Base-by-base conservation (phyloP, 2,797 vertebrate species). In the Myotis vivesi region DNA sequence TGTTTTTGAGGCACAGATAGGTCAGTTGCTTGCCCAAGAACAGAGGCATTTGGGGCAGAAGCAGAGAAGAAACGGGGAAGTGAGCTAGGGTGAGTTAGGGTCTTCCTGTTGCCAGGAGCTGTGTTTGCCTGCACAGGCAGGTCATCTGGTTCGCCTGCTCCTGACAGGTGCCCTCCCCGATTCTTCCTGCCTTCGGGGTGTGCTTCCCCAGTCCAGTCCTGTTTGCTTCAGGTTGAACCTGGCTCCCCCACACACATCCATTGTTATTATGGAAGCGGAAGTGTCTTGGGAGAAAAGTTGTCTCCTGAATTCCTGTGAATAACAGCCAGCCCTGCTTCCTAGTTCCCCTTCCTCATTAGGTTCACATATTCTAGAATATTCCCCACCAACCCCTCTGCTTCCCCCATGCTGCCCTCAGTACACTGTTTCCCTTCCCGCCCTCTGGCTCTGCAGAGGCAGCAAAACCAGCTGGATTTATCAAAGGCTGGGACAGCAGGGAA, bases 51-150 rank as follows among this genome's bases (percentile, higher is more conserved):
- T 89, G 30, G 30, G 44, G 51, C 51, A 55, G 55, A 82, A 69
- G 77, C 44, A 80, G 66, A 83, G 88, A 72, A 79, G 12, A 91
- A 79, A 66, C 46, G 19, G 20, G 44, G 19, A 68, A 36, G 23
- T 46, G 9, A 86, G 44, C 12, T 71, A 36, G 41, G 12, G 19
- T 23, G 28, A 66, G 36, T 22, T 13, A 64, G 75, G 36, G n/a
- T 72, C 51, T 69, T 89, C 59, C 59, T 38, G 2, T 44, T 68
- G 51, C 33, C 33, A 49, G 55, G 46, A 41, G 33, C 33, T 30
- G 11, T 20, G 4, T 22, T 12, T 84, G 36, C 72, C 12, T 76
- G 36, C 77, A 15, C 2, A 23, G 53, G 36, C 36, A 3, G 55
- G 3, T 66, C 41, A 53, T 16, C 55, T 83, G 33, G 44, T 33